Evolutionary conservation across 1,140 invertebrate genomes (phyloP).

Genomic region (Gonatopus flavifemur): DNA sequence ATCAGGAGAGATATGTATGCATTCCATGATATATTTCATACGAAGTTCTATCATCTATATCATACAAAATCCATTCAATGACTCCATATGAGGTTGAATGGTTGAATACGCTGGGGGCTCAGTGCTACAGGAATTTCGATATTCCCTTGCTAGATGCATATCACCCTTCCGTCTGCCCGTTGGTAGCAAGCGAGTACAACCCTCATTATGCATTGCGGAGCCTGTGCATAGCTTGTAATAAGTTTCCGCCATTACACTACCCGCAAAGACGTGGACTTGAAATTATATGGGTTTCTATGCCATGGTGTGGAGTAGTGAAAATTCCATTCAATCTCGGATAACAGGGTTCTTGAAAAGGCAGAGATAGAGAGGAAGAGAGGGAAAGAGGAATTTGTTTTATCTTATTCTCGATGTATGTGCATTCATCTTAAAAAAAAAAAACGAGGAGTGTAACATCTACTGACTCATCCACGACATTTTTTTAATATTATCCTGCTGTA

Average conservation of each 20-base stretch:
- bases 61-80: background rate
- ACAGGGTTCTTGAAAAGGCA: no score
- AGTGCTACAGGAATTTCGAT: conserved; percentile 36
- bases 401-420: no score
- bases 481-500: no score
- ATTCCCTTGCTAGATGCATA: conserved; percentile 1
- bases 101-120: conserved; percentile 17
- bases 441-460: no score
- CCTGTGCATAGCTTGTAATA: conserved; percentile 5
- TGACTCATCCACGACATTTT: no score
- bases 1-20: no score
- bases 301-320: no score
- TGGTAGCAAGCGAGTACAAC: conserved; percentile 3
- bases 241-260: conserved; percentile 22
- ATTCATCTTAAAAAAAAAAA: no score
- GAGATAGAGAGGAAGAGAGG: no score
- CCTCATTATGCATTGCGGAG: conserved; percentile 11
- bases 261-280: conserved; percentile 1
- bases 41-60: background rate
- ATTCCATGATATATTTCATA: background rate
- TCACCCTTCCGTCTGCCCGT: background rate
- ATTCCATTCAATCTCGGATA: no score
- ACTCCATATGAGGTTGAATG: background rate
- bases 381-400: no score
- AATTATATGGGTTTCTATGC: background rate